Evolutionary conservation across 2,797 vertebrate genomes (phyloP), one percentile per base, ranked within the genome.

Genomic region (Oophaga sylvatica): DNA sequence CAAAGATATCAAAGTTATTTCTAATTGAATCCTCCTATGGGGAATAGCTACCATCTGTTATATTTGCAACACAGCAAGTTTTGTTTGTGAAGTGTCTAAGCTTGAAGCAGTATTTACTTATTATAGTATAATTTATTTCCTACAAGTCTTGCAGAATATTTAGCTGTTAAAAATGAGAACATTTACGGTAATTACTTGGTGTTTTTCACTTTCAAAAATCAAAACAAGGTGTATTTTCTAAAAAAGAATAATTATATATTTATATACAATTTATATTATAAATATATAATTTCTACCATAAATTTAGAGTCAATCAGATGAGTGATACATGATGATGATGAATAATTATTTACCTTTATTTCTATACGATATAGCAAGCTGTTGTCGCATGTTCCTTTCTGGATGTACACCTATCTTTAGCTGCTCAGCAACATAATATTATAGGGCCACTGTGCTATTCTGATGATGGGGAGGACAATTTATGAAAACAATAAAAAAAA

Each of bases 1-100:
- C 60, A 83, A 84, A 79, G 70, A 80, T 81, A 88, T 88, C 48
- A 76, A 85, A 81, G 70, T 85, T 85, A 60, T 62, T 62, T 26
- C 71, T 86, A 89, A 86, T 89, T 89, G 70, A 86, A 89, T 77
- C 70, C 26, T 70, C 53, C 71, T 81, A 57, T 45, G 20, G 87
- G 87, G 83, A 89, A 89, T 82, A 89, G 60, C 70, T 68, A 35
- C 83, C 87, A 89, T 85, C 87, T 89, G 87, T 85, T 89, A 77
- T 81, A 81, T 67, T 86, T 77, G 70, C 22, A 68, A 85, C 59
- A 82, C 56, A 85, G 71, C 83, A 88, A 85, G 77, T 85, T 85
- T 84, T 80, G 76, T 76, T 85, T 85, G 45, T 85, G 79, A 86
- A 80, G 70, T 81, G 53, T 86, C 17, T 89, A 75, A 81, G 83